These are phyloP conservation scores for Drosophila robusta DNA, from an alignment of 2,888 invertebrate genomes.

Conservation along the genomic window DNA sequence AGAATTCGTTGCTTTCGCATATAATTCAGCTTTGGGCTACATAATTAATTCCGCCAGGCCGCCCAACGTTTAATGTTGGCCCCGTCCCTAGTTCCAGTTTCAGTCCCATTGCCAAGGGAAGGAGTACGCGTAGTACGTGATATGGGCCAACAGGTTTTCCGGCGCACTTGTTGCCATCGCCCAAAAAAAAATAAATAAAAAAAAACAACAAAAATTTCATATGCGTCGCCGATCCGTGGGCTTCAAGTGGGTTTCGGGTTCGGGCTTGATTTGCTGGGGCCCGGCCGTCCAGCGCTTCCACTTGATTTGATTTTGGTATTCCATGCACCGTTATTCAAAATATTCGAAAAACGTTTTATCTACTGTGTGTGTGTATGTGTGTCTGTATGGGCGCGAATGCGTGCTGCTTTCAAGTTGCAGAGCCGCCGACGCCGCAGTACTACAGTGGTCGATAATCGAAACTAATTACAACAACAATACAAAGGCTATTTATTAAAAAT, in stretches of 20 bases:
- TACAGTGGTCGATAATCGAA: constrained; percentile 28
- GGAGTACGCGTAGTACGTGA: constrained; percentile 70
- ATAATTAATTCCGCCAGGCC: constrained; percentile 81
- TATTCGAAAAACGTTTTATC: constrained; percentile 80
- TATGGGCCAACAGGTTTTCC: constrained; percentile 80
- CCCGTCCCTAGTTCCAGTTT: constrained; percentile 24
- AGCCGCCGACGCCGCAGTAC: constrained; percentile 28
- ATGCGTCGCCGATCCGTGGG: constrained; percentile 74
- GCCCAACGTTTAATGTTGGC: constrained; percentile 64
- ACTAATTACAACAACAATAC: constrained; percentile 13
- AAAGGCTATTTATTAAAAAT: constrained; percentile 10
- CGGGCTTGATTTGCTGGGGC: constrained; percentile 25
- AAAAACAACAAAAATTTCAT: constrained; percentile 55
- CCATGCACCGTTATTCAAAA: constrained; percentile 80
- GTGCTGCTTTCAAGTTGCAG: constrained; percentile 55
- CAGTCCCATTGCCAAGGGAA: constrained; percentile 40
- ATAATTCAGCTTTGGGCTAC: constrained; percentile 82
- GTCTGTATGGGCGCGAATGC: constrained; percentile 32
- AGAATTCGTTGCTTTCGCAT: constrained; percentile 74
- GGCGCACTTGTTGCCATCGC: constrained; percentile 75
- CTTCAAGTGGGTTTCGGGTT: constrained; percentile 56
- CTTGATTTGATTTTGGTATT: constrained; percentile 81
- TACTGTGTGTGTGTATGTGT: constrained; percentile 13
- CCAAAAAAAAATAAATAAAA: constrained; percentile 43
- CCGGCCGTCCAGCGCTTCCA: constrained; percentile 64